These are phyloP conservation scores for Ictidomys tridecemlineatus DNA, from an alignment of 2,113 vertebrate genomes.

Conservation along the genomic window DNA sequence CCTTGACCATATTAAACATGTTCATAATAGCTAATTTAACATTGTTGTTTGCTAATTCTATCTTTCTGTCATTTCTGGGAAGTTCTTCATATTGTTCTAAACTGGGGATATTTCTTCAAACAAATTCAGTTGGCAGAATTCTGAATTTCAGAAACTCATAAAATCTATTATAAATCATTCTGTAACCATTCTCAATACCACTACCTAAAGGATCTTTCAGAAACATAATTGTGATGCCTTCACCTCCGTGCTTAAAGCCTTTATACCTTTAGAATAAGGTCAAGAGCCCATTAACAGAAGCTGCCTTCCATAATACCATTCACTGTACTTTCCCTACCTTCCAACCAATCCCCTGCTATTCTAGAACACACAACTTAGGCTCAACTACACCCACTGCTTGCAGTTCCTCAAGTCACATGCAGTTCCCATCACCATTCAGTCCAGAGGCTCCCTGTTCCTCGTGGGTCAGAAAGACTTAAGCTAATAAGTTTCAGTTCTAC, in stretches of 20 bases:
- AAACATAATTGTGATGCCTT: not conserved
- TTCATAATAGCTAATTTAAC: not conserved
- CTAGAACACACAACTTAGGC: not conserved
- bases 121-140: not conserved
- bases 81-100: not conserved
- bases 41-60: not conserved
- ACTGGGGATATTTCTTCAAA: not conserved
- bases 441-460: not conserved
- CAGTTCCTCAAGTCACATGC: not conserved
- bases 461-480: not conserved
- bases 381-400: not conserved
- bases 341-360: not conserved
- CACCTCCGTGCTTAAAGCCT: not conserved
- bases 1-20: not conserved
- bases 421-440: not conserved
- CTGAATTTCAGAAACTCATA: conserved; percentile 26
- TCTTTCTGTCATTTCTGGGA: conserved; percentile 16
- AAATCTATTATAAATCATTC: not conserved
- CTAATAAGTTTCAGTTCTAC: not conserved
- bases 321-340: not conserved
- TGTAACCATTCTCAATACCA: not conserved
- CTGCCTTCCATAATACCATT: not conserved
- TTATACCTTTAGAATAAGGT: not conserved
- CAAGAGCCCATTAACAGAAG: not conserved
- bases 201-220: not conserved